Evolutionary conservation across 64 coral and sea anemone genomes (phyloP), one percentile per base, ranked within the genome.

Genomic region (Porites lutea): DNA sequence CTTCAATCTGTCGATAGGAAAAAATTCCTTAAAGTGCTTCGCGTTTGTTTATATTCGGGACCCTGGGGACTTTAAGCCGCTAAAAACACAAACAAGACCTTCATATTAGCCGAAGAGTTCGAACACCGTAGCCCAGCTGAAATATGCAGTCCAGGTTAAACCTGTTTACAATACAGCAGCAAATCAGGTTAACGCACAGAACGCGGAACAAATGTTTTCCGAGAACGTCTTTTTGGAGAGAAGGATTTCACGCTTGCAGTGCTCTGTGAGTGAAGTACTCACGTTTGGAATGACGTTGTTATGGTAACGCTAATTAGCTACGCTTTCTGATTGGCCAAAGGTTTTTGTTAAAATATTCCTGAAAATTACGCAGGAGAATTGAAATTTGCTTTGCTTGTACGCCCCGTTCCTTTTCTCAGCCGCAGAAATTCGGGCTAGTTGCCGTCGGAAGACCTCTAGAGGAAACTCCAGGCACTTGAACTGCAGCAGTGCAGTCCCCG

Each of bases 381-480:
- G 63, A 84, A 84, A 84, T 69, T 82, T 84, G 81, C 63, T 84
- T 52, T 51, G 9, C 81, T 61, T 18, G 81, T 84, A 84, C 81
- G 81, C 81, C 81, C 81, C 81, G 81, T 84, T 4, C 63, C 27
- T 69, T 84, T 84, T 46, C 21, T n/a, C 81, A 84, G 81, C 61
- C 63, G 81, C 81, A 84, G 81, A 84, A 84, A 84, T 84, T 84
- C 81, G 81, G 81, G 61, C 63, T 52, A 68, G 81, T 67, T 67
- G 81, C 62, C 62, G 81, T 84, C 49, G 81, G 81, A 84, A 84
- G 37, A 49, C 81, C 81, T 69, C 44, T 0, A 84, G 81, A 69
- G 81, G 81, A 84, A 84, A 18, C 81, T 84, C 18, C 81, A 84
- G 62, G 61, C 81, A 68, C 81, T 84, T 68, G 43, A 84, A 21